phyloP scores from a whole-genome alignment of 2,888 invertebrate genomes.

The Drosophila subquinaria region DNA sequence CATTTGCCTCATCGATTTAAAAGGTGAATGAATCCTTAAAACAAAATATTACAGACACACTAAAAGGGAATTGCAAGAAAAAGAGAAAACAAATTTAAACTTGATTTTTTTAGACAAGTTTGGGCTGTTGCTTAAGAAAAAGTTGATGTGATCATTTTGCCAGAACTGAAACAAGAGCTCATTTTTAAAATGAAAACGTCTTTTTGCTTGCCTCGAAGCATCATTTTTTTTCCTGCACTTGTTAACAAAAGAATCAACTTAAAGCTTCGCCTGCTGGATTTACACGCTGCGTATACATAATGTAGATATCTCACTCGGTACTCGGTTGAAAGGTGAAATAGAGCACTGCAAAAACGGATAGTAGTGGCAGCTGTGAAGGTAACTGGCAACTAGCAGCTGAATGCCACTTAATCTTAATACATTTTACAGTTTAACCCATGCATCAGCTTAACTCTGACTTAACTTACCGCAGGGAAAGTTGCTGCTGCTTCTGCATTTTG shows the following conservation, averaged over 20 bases:
- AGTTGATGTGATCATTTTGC: not conserved
- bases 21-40: conserved; percentile 1
- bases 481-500: conserved; percentile 45
- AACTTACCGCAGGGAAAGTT: conserved; percentile 61
- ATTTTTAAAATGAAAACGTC: conserved; percentile 12
- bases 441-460: conserved; percentile 75
- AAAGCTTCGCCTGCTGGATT: conserved; percentile 23
- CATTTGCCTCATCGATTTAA: conserved; percentile 7
- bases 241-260: conserved; percentile 48
- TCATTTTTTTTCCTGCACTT: conserved; percentile 31
- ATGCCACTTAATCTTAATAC: conserved; percentile 77
- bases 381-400: conserved; percentile 50
- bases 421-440: conserved; percentile 79
- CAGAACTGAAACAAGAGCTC: not conserved
- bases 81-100: conserved; percentile 1
- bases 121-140: not conserved
- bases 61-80: not conserved
- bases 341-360: conserved; percentile 33
- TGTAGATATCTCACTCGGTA: conserved; percentile 26
- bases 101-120: not conserved
- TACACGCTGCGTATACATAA: conserved; percentile 53
- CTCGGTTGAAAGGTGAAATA: not conserved
- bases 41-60: not conserved
- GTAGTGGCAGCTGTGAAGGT: conserved; percentile 26
- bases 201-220: conserved; percentile 1